Conservation (phyloP, 2,797 vertebrate genomes). For the Orientallactaga sibirica region DNA sequence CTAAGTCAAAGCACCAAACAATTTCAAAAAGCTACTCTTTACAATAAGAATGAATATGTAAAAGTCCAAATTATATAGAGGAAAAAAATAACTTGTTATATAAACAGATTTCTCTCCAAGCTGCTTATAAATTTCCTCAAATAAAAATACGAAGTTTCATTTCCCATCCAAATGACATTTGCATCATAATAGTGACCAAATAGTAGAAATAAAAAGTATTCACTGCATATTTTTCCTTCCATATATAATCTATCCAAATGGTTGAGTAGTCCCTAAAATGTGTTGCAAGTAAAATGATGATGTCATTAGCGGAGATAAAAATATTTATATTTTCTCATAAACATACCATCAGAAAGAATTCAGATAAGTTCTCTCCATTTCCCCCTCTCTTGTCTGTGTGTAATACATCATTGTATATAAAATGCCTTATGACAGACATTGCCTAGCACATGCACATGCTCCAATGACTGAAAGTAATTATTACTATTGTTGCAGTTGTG, state of each 20-base stretch:
- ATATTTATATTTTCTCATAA: slow-evolving; percentile 11
- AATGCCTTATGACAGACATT: not conserved
- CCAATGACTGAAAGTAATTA: no score
- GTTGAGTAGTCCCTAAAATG: slow-evolving; percentile 26
- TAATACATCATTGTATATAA: not conserved
- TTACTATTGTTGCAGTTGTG: no score
- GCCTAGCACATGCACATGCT: not conserved
- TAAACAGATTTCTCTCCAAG: slow-evolving; percentile 70
- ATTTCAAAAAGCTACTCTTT: slow-evolving; percentile 26
- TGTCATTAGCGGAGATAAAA: not conserved
- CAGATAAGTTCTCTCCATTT: not conserved
- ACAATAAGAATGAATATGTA: slow-evolving; percentile 29
- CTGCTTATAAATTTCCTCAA: slow-evolving; percentile 39
- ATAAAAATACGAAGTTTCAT: slow-evolving; percentile 63
- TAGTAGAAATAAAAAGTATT: slow-evolving; percentile 28
- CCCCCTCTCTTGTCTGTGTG: no score
- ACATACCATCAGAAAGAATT: not conserved
- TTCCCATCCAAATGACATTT: slow-evolving; percentile 59
- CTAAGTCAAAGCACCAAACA: slow-evolving; percentile 54
- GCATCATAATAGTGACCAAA: slow-evolving; percentile 16
- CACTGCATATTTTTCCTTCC: not conserved
- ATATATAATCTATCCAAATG: not conserved
- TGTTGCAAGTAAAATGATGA: not conserved
- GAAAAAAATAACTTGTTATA: slow-evolving; percentile 15
- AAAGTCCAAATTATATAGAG: slow-evolving; percentile 44